phyloP scores from a whole-genome alignment of 2,888 invertebrate genomes.

The Eilema depressum region DNA sequence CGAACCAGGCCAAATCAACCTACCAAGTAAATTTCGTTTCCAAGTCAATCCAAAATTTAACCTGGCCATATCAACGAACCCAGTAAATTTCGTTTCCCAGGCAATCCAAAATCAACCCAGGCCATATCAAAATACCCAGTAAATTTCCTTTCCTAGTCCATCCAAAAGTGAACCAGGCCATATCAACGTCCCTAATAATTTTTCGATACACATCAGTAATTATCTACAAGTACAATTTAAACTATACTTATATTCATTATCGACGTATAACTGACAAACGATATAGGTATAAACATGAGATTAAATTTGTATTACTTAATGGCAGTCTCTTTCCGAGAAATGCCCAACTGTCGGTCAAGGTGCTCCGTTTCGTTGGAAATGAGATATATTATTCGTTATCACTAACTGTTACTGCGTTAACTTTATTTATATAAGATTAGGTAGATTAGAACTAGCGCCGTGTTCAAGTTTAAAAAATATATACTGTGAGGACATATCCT shows the following conservation, averaged over 20 bases:
- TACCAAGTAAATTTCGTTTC: too few species aligned
- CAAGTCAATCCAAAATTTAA: too few species aligned
- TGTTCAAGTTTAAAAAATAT: neutral
- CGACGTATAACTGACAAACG: constrained; percentile 15
- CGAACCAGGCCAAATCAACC: too few species aligned
- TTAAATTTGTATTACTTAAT: constrained; percentile 27
- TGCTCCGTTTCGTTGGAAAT: constrained; percentile 30
- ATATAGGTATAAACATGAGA: constrained; percentile 12
- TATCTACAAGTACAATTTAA: constrained; percentile 22
- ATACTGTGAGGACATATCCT: neutral
- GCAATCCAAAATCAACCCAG: too few species aligned
- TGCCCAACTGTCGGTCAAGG: constrained; percentile 43
- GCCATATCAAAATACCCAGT: too few species aligned
- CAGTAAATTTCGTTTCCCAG: too few species aligned
- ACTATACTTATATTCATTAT: constrained; percentile 9
- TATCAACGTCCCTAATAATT: constrained; percentile 12
- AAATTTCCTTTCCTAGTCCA: too few species aligned
- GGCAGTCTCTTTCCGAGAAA: constrained; percentile 42
- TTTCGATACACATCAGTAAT: constrained; percentile 24
- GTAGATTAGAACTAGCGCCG: constrained; percentile 11
- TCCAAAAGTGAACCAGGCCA: too few species aligned
- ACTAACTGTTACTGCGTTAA: constrained; percentile 19
- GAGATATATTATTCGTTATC: constrained; percentile 18
- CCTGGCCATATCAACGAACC: too few species aligned
- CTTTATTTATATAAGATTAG: constrained; percentile 21